Evolutionary conservation across 2,888 invertebrate genomes (phyloP).

Genomic region (Xanthorhoe designata): DNA sequence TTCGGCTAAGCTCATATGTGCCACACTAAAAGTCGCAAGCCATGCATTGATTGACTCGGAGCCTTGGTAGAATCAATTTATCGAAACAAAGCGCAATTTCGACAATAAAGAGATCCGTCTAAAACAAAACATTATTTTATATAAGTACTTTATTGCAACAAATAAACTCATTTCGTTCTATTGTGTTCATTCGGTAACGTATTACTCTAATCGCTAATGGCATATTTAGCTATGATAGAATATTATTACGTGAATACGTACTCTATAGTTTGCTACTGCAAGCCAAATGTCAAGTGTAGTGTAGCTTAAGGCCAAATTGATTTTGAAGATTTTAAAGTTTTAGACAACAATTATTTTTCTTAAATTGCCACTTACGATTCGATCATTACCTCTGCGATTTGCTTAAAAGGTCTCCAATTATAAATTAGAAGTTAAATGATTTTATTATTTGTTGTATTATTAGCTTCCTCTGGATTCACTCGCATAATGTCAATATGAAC

Average conservation of each 20-base stretch:
- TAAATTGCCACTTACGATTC: constrained; percentile 3
- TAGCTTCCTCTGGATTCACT: no score
- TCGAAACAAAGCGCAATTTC: constrained; percentile 40
- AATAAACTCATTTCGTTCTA: constrained; percentile 74
- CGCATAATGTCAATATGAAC: no score
- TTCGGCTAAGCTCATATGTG: constrained; percentile 1
- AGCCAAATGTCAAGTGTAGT: constrained; percentile 3
- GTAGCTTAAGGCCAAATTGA: constrained; percentile 4
- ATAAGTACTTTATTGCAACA: constrained; percentile 50
- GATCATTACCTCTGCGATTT: constrained; percentile 9
- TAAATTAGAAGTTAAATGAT: neutral
- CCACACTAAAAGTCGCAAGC: neutral
- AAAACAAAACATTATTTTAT: constrained; percentile 42
- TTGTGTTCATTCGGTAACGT: constrained; percentile 65
- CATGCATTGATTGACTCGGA: constrained; percentile 25
- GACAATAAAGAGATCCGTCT: constrained; percentile 41
- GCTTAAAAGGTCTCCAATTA: constrained; percentile 7
- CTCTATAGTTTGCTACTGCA: neutral
- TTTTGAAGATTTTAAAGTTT: constrained; percentile 9
- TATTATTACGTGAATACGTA: neutral
- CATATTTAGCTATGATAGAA: constrained; percentile 26
- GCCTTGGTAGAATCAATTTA: constrained; percentile 33
- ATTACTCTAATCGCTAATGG: constrained; percentile 63
- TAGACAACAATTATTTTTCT: neutral
- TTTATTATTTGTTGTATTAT: neutral